Evolutionary conservation across 2,888 invertebrate genomes (phyloP), one percentile per base, ranked within the genome.

Genomic region (Chrysopilus asiliformis): DNA sequence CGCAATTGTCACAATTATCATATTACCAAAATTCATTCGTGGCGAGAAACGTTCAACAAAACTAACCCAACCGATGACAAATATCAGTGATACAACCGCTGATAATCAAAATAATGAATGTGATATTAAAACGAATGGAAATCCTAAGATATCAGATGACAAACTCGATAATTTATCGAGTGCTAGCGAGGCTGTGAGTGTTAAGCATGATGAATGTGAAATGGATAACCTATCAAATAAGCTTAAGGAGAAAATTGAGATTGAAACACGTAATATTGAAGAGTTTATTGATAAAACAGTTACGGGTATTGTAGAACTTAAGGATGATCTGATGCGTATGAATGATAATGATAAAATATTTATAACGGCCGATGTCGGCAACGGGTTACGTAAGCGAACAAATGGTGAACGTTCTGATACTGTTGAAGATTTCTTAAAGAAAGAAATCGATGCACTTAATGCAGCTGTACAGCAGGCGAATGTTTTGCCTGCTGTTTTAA

Each of bases 211-310:
- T 46, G 59, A 59, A 37, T 60, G 58, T 43, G 63, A 63, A 49
- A 60, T 61, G 58, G 60, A 62, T 43, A 60, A 60, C 38, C 48
- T 63, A 46, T 60, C 60, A 10, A 58, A 52, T 45, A 60, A 60
- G 37, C 42, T 63, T 5, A 61, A 57, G 47, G 58, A 60, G 42
- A 62, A 63, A 42, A 53, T 63, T 39, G 63, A 58, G 42, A 55
- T 58, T 27, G 63, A 63, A 46, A 58, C 64, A 36, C 56, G 57
- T 44, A 64, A 61, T 47, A 63, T 64, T 52, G 63, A 64, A 50
- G 64, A 60, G 39, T 63, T 64, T 50, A 58, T 64, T 47, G 63
- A 64, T 56, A 64, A 63, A 56, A 62, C 62, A 53, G 62, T 62
- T 27, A 57, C 55, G 39, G 63, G 63, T 44, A 62, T 64, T 46